Percentiles rank a stretch among this genome's conserved stretches.
Evolutionary conservation across 2,113 vertebrate genomes (phyloP).

Genomic region (Callocephalon fimbriatum): DNA sequence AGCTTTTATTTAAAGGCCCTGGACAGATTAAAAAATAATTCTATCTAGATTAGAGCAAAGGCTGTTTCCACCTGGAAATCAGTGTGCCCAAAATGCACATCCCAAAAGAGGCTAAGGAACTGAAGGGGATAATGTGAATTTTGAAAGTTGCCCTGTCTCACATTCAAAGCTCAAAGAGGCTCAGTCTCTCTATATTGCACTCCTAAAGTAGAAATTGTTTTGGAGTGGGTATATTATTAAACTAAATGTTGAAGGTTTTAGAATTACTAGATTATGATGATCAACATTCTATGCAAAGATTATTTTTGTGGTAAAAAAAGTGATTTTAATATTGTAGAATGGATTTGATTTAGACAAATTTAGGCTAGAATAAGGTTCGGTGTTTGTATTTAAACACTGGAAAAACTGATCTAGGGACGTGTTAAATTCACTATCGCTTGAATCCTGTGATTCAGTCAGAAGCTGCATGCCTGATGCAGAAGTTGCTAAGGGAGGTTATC

Average conservation of each 20-base stretch:
- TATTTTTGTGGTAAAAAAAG: neutral
- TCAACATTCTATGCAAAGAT: neutral
- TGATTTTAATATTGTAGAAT: neutral
- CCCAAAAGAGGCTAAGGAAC: neutral
- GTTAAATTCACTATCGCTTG: neutral
- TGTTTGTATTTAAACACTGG: neutral
- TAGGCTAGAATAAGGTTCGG: neutral
- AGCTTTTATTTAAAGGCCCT: neutral
- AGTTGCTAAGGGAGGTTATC: neutral
- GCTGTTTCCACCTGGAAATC: neutral
- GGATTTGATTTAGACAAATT: neutral
- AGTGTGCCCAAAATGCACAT: neutral
- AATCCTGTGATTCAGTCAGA: neutral
- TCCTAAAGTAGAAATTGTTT: neutral
- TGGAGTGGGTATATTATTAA: neutral
- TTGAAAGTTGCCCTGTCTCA: neutral
- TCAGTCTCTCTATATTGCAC: neutral
- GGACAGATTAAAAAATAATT: neutral
- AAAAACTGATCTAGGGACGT: neutral
- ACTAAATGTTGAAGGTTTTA: neutral
- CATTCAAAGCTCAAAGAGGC: neutral
- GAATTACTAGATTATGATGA: neutral
- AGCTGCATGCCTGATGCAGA: neutral
- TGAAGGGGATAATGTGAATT: neutral
- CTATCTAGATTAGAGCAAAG: neutral